Base-by-base conservation (phyloP, 2,113 vertebrate genomes). In the Zapornia atra region DNA sequence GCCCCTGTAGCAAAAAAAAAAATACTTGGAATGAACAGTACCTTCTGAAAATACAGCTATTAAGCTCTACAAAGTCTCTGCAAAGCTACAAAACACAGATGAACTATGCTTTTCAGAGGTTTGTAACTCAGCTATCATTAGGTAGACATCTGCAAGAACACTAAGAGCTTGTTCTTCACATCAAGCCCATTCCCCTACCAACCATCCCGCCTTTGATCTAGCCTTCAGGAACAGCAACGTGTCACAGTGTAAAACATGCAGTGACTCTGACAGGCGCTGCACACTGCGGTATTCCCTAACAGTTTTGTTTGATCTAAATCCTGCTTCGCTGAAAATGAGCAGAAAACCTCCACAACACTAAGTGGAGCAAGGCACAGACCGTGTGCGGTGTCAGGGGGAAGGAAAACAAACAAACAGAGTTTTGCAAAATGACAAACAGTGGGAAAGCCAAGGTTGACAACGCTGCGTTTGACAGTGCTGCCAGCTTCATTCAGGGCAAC, bases 201-300 rank as follows among this genome's bases (percentile, higher is more conserved):
- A 78, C 78, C 44, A 38, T 20, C 36, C 61, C 9, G 38, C 61
- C 38, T 63, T 80, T 48, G 54, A 68, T 82, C 26, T 48, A 21
- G 20, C 12, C 2, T 59, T 87, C 42, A 34, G 46, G 71, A 82
- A 14, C 28, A 54, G 51, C 17, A 86, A 21, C 33, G 22, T 7
- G 7, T 51, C 53, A 33, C 75, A 0, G 0, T 61, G 66, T 77
- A 61, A 72, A 16, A 34, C 2, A 1, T 31, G 17, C 11, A 15
- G 38, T 4, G 20, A 42, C 38, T 92, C 66, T 76, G 63, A 82
- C 33, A 48, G 7, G n/a, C 69, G 29, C 11, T 46, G 5, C 31
- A 53, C 33, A 3, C 17, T 26, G 21, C 20, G 26, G 33, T 33
- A 19, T 31, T 56, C 46, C 38, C 34, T 25, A 56, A 50, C 3